A percentile compares a stretch with the other conserved stretches of the same genome.
Conservation (phyloP, 92 coral and sea anemone genomes). For the Zoanthus sociatus region DNA sequence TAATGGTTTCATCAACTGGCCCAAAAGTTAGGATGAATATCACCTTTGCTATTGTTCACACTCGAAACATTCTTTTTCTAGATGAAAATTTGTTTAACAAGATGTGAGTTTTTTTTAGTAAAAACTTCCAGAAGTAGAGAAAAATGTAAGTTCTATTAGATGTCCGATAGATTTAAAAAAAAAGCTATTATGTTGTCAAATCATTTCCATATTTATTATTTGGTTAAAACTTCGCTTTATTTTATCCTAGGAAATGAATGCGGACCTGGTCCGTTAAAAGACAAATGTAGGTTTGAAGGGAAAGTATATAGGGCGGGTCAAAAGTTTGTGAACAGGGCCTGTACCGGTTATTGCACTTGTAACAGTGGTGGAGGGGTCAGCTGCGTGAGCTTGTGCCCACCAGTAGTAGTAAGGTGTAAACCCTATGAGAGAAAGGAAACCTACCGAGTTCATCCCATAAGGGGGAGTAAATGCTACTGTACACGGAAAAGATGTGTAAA, state of each 20-base stretch:
- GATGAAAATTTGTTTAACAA: no score
- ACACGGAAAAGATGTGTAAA: slow-evolving; percentile 56
- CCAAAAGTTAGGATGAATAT: no score
- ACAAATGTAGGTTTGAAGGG: not conserved
- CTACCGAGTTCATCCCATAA: slow-evolving; percentile 54
- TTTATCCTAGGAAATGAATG: not conserved
- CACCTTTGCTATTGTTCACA: no score
- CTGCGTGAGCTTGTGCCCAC: slow-evolving; percentile 66
- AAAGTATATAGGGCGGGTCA: slow-evolving; percentile 45
- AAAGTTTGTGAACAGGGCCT: slow-evolving; percentile 41
- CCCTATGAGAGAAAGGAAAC: slow-evolving; percentile 37
- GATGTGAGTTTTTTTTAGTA: no score
- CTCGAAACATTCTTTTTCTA: no score
- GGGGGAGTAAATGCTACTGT: slow-evolving; percentile 69
- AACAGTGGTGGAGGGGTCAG: slow-evolving; percentile 38
- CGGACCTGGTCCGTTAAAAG: not conserved
- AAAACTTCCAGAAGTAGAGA: no score
- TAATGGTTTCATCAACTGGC: no score
- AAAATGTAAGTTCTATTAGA: no score
- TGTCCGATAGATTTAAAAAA: no score
- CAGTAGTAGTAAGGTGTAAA: not conserved
- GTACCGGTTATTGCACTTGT: slow-evolving; percentile 55
- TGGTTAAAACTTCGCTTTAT: no score
- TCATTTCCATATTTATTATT: not conserved
- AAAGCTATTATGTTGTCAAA: not conserved